Conservation (phyloP, 2,888 invertebrate genomes). For the Sialis lutaria region DNA sequence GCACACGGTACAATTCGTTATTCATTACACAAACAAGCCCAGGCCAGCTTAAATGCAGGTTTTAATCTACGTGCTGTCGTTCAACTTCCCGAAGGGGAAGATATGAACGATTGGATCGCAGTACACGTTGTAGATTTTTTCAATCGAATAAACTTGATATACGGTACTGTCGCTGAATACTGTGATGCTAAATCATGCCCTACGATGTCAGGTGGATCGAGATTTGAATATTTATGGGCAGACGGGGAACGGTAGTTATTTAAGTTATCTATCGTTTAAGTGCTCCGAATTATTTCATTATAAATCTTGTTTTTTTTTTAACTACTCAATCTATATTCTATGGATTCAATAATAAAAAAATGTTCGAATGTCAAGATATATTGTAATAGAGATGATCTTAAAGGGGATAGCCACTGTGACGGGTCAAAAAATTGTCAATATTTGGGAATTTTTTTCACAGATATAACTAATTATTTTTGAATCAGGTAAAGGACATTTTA, state of each 20-base stretch:
- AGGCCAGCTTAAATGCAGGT: slow-evolving; percentile 77
- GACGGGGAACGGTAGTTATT: slow-evolving; percentile 52
- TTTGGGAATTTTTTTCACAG: too few relatives aligned
- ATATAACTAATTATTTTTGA: too few relatives aligned
- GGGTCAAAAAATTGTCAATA: too few relatives aligned
- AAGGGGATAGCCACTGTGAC: too few relatives aligned
- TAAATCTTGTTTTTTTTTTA: neutral
- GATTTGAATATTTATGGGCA: slow-evolving; percentile 84
- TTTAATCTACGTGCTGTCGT: slow-evolving; percentile 71
- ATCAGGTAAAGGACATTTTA: too few relatives aligned
- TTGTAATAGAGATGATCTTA: too few relatives aligned
- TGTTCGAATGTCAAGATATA: too few relatives aligned
- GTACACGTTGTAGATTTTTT: slow-evolving; percentile 92
- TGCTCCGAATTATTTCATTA: neutral
- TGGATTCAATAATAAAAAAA: too few relatives aligned
- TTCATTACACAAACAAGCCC: slow-evolving; percentile 77
- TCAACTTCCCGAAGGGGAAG: slow-evolving; percentile 65
- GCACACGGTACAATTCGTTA: slow-evolving; percentile 73
- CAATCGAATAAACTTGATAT: slow-evolving; percentile 81
- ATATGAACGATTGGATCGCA: slow-evolving; percentile 80
- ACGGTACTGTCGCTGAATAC: slow-evolving; percentile 74
- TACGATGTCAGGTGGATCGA: slow-evolving; percentile 77
- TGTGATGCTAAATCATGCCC: slow-evolving; percentile 73
- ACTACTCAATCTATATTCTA: too few relatives aligned
- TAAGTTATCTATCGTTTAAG: too few relatives aligned